phyloP scores from a whole-genome alignment of 1,140 invertebrate genomes.

The Cydia strobilella region DNA sequence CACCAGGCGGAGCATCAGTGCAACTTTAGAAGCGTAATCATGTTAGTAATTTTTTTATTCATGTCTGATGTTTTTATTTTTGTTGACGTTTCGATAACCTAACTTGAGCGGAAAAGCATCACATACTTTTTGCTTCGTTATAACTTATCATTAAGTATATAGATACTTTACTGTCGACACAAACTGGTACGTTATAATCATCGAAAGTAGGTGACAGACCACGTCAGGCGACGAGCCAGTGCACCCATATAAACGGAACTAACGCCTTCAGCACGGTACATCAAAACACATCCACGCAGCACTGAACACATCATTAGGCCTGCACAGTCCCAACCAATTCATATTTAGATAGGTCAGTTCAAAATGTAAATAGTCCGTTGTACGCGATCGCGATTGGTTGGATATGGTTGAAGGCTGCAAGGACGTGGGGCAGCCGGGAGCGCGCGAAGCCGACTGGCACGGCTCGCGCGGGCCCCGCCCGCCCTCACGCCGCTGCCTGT shows the following conservation, averaged over 20 bases:
- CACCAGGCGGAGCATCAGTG: conserved; percentile 2
- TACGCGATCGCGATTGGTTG: conserved; percentile 46
- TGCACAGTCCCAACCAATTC: conserved; percentile 39
- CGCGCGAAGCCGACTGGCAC: conserved; percentile 65
- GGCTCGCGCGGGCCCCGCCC: conserved; percentile 54
- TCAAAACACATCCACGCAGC: conserved; percentile 55
- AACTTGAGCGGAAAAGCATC: conserved; percentile 50
- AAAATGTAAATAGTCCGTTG: conserved; percentile 32
- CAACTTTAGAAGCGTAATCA: conserved; percentile 10
- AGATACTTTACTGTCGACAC: conserved; percentile 38
- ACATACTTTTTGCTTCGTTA: conserved; percentile 27
- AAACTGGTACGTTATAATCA: conserved; percentile 57
- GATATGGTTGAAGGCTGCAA: conserved; percentile 39
- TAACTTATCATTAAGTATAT: not conserved
- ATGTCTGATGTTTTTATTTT: not conserved
- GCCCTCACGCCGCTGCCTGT: conserved; percentile 56
- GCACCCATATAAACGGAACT: conserved; percentile 64
- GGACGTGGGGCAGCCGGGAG: conserved; percentile 56
- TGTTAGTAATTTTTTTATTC: not conserved
- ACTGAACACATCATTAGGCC: conserved; percentile 54
- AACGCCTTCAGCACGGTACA: conserved; percentile 52
- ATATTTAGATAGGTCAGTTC: conserved; percentile 25
- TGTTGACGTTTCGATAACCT: conserved; percentile 5
- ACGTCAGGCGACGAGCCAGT: conserved; percentile 53
- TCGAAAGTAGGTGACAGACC: conserved; percentile 62